phyloP scores from a whole-genome alignment of 2,888 invertebrate species.

The Branchipolynoe longqiensis region DNA sequence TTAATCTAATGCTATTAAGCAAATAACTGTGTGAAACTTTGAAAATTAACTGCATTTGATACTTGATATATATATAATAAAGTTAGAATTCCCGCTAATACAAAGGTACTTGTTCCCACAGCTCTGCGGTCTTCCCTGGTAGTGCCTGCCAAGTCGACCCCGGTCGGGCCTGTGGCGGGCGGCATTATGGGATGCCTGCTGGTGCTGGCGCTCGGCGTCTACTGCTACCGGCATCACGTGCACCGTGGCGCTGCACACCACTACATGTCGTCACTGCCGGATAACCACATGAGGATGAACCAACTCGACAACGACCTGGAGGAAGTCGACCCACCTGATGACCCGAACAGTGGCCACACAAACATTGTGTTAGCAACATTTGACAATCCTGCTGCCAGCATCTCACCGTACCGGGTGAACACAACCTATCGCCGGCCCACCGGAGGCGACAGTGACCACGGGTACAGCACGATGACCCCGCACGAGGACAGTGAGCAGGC shows the following conservation, averaged over 20 bases:
- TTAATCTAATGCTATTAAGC: too few species aligned
- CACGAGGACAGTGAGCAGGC: conserved; percentile 81
- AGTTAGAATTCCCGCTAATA: too few species aligned
- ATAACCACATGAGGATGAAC: conserved; percentile 80
- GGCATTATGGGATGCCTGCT: conserved; percentile 91
- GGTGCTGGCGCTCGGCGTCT: conserved; percentile 90
- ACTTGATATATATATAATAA: too few species aligned
- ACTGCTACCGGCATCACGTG: conserved; percentile 87
- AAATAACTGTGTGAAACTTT: too few species aligned
- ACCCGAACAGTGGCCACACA: conserved; percentile 79
- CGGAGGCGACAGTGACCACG: conserved; percentile 92
- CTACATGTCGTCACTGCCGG: conserved; percentile 79
- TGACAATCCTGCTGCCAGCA: conserved; percentile 86
- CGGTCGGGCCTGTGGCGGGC: conserved; percentile 93
- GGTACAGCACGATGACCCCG: conserved; percentile 84
- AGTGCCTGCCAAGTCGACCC: conserved; percentile 82
- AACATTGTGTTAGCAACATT: conserved; percentile 80
- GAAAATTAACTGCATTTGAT: too few species aligned
- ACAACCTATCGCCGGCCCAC: conserved; percentile 89
- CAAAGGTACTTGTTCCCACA: not conserved
- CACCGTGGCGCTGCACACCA: conserved; percentile 77
- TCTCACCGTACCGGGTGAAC: conserved; percentile 93
- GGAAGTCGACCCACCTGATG: conserved; percentile 79
- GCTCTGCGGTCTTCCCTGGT: conserved; percentile 65
- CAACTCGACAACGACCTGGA: conserved; percentile 82